These are phyloP conservation scores for Eupithecia pulchellata DNA, from an alignment of 2,888 invertebrate species.

Conservation along the genomic window DNA sequence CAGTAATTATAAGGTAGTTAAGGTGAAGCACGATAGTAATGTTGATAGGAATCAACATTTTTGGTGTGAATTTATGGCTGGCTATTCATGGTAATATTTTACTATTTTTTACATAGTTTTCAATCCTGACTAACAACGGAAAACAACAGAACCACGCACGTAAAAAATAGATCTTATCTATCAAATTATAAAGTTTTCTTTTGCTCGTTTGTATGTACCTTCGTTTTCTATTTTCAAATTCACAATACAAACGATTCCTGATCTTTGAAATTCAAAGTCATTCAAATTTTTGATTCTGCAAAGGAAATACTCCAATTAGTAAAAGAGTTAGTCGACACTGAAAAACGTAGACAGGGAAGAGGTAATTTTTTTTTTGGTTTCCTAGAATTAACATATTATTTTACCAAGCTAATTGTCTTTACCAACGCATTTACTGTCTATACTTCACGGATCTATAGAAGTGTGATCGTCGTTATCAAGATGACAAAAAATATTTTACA, in stretches of 20 bases:
- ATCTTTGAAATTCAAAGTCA: conserved; percentile 32
- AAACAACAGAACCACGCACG: neutral
- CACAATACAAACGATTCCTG: neutral
- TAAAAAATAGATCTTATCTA: neutral
- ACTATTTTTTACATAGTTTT: conserved; percentile 4
- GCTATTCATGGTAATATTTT: conserved; percentile 20
- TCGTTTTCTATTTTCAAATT: neutral
- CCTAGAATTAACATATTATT: neutral
- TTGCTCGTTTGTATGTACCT: neutral
- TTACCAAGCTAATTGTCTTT: neutral
- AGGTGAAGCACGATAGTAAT: conserved; percentile 34
- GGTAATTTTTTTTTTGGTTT: neutral
- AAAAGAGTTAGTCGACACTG: conserved; percentile 12
- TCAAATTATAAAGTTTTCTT: neutral
- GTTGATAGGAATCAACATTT: conserved; percentile 37
- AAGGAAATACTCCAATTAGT: conserved; percentile 34
- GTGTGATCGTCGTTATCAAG: neutral
- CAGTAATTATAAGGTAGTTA: conserved; percentile 41
- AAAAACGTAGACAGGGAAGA: neutral
- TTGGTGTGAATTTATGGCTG: conserved; percentile 30
- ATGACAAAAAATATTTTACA: neutral
- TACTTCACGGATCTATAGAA: neutral
- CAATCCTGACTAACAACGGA: neutral
- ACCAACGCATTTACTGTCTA: neutral
- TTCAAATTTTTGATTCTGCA: conserved; percentile 37